Evolutionary conservation across 2,797 vertebrate species (phyloP), one percentile per base, ranked within the genome.

Genomic region (Ctenopoma kingsleyae): DNA sequence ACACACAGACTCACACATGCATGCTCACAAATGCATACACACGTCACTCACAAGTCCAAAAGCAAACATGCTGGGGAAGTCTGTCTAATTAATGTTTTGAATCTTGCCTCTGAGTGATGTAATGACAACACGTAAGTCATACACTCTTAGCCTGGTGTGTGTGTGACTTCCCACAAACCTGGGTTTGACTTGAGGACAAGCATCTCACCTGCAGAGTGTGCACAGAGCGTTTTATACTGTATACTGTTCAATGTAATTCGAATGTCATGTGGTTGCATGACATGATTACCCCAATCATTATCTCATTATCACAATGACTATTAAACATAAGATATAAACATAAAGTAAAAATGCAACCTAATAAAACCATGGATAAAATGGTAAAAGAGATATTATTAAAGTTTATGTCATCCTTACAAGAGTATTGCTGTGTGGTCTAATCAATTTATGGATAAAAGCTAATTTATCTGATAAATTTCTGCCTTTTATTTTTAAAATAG

Each of bases 81-180:
- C 74, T 78, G 82, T 80, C 64, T 91, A 91, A 92, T 93, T 76
- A 88, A 78, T 87, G 89, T 92, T 90, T 91, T 89, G 82, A 83
- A 81, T 85, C 27, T 49, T 62, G 62, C 48, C 53, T 83, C 67
- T 78, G 65, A 89, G 78, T 89, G 88, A 92, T 86, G 83, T 86
- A 70, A 91, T 83, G 77, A 83, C 88, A 80, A 83, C 82, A 87
- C 16, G 61, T 69, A 76, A 71, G 80, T 81, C 80, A 25, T 55
- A 35, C 52, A 62, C 76, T 56, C 71, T 76, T 62, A 77, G 65
- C 60, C 32, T 4, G 27, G 23, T 61, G 51, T 76, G 71, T 41
- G 68, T 68, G 58, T 58, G 62, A 72, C 82, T 89, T 87, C 81
- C 69, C 88, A 82, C 71, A 77, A 74, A 66, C 67, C 71, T 52